Evolutionary conservation across 2,113 vertebrate species (phyloP), one percentile per base, ranked within the genome.

Genomic region (Struthidea cinerea): DNA sequence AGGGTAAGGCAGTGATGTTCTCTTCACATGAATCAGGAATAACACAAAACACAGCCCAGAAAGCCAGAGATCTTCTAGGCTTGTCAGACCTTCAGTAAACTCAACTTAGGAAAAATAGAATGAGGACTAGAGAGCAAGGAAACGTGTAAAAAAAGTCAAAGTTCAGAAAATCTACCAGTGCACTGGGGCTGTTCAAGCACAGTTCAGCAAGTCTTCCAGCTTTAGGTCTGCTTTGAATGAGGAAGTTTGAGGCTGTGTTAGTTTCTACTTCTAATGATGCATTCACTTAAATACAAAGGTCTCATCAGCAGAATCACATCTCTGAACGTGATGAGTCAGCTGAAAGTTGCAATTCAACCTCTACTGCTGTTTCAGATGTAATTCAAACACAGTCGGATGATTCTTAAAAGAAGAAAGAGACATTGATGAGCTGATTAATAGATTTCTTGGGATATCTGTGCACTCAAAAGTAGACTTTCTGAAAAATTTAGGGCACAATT

Each of bases 211-310:
- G 1, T 22, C 35, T 77, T 57, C 74, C 60, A 75, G 75, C 22
- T 81, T 90, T 63, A 86, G 28, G 35, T 78, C 39, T 0, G 1
- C 28, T 88, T 88, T 88, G 49, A 96, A 88, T 50, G 12, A 56
- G 20, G 30, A 76, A 88, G 30, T 90, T 74, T 90, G 30, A 74
- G n/a, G 13, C 59, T 80, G 44, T 30, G 26, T 83, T 64, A 70
- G 55, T 88, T 95, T 70, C 75, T 86, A 15, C 52, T 94, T 90
- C 78, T 97, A 93, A 96, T 77, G 92, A 96, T 75, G 65, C 32
- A 94, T 95, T 96, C 95, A 88, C 82, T 93, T 92, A 86, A 92
- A 89, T 93, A 96, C 91, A 96, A 97, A 94, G 64, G 87, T 92
- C 96, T 96, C 87, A 95, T 96, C 95, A 96, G 88, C 82, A 94